These are phyloP conservation scores for Zaprionus bogoriensis DNA, from an alignment of 2,888 invertebrate genomes.

Conservation along the genomic window DNA sequence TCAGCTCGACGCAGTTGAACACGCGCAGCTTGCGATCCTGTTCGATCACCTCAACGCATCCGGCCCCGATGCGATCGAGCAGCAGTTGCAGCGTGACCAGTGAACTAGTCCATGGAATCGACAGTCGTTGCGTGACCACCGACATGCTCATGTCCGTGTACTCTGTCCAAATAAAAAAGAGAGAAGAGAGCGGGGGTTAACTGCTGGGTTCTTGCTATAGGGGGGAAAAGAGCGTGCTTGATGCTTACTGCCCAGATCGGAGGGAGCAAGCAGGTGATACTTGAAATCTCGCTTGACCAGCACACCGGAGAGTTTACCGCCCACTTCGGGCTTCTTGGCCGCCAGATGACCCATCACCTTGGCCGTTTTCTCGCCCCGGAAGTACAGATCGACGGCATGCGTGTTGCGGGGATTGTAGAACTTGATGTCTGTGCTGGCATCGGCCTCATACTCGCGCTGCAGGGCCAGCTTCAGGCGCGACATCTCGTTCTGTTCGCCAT, in stretches of 20 bases:
- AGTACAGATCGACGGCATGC: conserved; percentile 94
- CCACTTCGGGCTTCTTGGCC: conserved; percentile 90
- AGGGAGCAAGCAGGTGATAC: conserved; percentile 96
- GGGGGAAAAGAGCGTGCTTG: not conserved
- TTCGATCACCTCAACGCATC: conserved; percentile 87
- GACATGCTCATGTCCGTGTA: conserved; percentile 98
- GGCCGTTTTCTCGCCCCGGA: conserved; percentile 98
- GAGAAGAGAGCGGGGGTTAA: no score
- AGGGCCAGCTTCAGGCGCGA: conserved; percentile 96
- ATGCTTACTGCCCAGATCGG: conserved; percentile 90
- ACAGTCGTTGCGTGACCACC: conserved; percentile 95
- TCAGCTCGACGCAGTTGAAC: conserved; percentile 92
- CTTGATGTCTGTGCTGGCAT: conserved; percentile 90
- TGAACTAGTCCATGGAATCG: conserved; percentile 89
- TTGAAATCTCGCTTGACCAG: conserved; percentile 98
- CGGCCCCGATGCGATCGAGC: conserved; percentile 88
- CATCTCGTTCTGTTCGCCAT: conserved; percentile 99
- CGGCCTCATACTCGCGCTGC: conserved; percentile 88
- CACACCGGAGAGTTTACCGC: conserved; percentile 93
- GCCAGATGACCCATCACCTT: conserved; percentile 98
- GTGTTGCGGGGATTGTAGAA: conserved; percentile 98
- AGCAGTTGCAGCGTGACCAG: conserved; percentile 89
- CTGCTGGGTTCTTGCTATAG: not conserved
- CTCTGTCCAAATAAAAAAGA: conserved; percentile 80
- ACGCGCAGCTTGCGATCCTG: conserved; percentile 89